These are phyloP conservation scores for Drosophila leonis DNA, from an alignment of 2,888 invertebrate genomes.

Conservation along the genomic window DNA sequence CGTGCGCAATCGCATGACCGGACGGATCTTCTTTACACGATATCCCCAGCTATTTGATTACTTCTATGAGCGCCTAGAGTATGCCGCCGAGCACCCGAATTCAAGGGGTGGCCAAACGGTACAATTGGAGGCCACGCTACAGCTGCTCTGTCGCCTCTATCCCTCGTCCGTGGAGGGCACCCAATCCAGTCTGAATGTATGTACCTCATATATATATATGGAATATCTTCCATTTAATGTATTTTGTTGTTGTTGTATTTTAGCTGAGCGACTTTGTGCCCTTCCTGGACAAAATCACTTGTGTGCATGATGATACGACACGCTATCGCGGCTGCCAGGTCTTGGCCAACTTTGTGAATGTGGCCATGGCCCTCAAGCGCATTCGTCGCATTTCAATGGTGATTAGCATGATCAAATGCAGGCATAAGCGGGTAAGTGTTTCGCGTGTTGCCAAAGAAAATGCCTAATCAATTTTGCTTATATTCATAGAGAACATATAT, in stretches of 20 bases:
- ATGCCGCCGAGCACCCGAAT: constrained; percentile 68
- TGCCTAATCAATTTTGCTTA: background rate
- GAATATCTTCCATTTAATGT: no score
- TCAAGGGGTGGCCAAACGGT: constrained; percentile 80
- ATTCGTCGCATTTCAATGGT: constrained; percentile 1
- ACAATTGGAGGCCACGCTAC: constrained; percentile 91
- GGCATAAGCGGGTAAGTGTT: constrained; percentile 16
- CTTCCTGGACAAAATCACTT: constrained; percentile 47
- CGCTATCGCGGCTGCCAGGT: constrained; percentile 88
- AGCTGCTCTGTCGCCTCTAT: constrained; percentile 92
- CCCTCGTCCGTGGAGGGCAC: constrained; percentile 91
- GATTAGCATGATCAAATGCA: constrained; percentile 6
- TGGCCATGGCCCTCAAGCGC: constrained; percentile 11
- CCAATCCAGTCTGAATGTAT: constrained; percentile 89
- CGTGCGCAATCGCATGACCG: constrained; percentile 90
- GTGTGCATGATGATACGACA: constrained; percentile 71
- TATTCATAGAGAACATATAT: background rate
- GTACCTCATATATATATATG: background rate
- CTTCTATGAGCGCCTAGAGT: constrained; percentile 86
- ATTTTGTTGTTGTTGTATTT: no score
- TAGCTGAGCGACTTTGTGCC: constrained; percentile 57
- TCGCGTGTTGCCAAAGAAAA: background rate
- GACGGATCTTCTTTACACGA: constrained; percentile 91
- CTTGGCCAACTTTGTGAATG: constrained; percentile 81
- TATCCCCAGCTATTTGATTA: constrained; percentile 87